Conservation (phyloP, 2,888 invertebrate genomes). For the Thereva nobilitata region DNA sequence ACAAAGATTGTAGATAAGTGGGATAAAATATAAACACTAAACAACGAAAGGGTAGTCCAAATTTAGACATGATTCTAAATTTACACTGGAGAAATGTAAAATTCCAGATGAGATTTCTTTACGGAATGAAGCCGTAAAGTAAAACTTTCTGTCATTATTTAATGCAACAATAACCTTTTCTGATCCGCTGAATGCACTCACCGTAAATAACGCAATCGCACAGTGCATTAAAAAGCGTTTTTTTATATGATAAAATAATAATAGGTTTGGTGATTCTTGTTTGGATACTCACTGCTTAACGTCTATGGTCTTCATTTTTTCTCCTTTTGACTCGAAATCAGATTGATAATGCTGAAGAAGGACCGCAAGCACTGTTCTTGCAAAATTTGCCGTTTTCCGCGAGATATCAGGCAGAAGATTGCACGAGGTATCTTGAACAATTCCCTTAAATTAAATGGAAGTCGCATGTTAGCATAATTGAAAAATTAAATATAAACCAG, state of each 20-base stretch:
- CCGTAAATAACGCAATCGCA: no score
- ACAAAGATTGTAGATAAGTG: no score
- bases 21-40: no score
- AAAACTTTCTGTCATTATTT: no score
- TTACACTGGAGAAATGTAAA: no score
- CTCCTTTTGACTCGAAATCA: conserved; percentile 31
- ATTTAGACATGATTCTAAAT: no score
- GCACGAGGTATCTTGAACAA: conserved; percentile 42
- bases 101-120: no score
- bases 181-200: no score
- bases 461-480: neutral
- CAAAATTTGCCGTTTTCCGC: conserved; percentile 37
- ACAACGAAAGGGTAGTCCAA: no score
- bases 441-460: conserved; percentile 17
- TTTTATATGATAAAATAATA: neutral
- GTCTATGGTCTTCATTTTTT: conserved; percentile 15
- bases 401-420: conserved; percentile 40
- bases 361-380: conserved; percentile 38
- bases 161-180: no score
- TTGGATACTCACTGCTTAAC: conserved; percentile 29
- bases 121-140: no score
- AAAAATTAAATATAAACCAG: neutral
- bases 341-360: conserved; percentile 38
- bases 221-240: neutral
- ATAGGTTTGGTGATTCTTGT: neutral